Percentiles rank a stretch among this genome's conserved stretches.
Conservation (phyloP, 2,113 vertebrate genomes). For the Equus przewalskii region DNA sequence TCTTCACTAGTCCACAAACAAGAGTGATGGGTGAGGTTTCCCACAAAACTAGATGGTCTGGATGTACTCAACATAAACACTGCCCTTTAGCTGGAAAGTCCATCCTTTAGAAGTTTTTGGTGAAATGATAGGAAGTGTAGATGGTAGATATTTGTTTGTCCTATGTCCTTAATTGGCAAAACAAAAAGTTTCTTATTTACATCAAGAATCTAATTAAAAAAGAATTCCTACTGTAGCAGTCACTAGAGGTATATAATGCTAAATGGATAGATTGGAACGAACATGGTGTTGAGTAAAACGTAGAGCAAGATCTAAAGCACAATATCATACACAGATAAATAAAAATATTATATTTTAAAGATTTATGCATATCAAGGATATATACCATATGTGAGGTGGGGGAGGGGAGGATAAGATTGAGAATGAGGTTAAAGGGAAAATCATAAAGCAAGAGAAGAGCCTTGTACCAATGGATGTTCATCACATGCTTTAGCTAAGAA, state of each 20-base stretch:
- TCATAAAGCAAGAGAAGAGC: background rate
- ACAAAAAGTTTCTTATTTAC: slow-evolving; percentile 47
- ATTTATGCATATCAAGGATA: background rate
- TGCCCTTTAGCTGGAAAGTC: background rate
- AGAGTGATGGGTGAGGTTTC: background rate
- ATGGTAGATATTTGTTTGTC: slow-evolving; percentile 20
- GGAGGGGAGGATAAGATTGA: background rate
- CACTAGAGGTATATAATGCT: background rate
- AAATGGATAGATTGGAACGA: background rate
- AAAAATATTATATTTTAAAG: background rate
- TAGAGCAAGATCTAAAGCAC: background rate
- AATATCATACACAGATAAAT: background rate
- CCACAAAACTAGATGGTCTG: background rate
- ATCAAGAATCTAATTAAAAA: slow-evolving; percentile 53
- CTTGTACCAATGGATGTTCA: background rate
- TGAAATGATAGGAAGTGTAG: background rate
- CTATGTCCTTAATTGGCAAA: slow-evolving; percentile 31
- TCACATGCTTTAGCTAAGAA: background rate
- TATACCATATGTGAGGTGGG: too few relatives aligned
- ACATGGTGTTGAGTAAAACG: background rate
- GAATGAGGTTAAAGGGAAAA: background rate
- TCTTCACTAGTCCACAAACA: background rate
- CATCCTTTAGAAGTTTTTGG: background rate
- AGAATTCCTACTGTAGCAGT: background rate
- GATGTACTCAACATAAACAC: background rate